Base-by-base conservation (phyloP, 2,113 vertebrate genomes). In the Mesitornis unicolor region DNA sequence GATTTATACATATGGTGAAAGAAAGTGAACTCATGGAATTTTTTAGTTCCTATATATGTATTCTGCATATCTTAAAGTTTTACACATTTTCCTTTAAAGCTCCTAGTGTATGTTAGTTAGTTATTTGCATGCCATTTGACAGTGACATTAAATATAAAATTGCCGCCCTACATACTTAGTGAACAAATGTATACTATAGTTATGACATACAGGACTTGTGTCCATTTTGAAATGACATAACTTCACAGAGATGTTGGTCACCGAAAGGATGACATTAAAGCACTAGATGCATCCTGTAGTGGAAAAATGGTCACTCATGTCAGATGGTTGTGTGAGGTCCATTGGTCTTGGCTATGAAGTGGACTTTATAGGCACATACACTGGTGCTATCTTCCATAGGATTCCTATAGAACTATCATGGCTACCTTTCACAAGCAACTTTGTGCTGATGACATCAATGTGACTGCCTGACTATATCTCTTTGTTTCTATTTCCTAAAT, bases 401-500 rank as follows among this genome's bases (percentile, higher is more conserved):
- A 40, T n/a, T 65, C 21, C 5, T 7, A 7, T 11, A n/a, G 4
- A 11, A 3, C 26, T 33, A 0, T 19, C 0, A 0, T 60, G 29
- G 33, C 31, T 47, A 21, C 35, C 12, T 36, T 67, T 42, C 77
- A 43, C 65, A 76, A 74, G 16, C 5, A 0, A 56, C 64, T 84
- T 18, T 65, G 28, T 29, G n/a, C 40, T 73, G 91, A 79, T 71
- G 61, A 68, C 57, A 53, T 68, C 33, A 5, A 17, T 57, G 51
- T 45, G 65, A 17, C 42, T 54, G 60, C 13, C 47, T 47, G 18
- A 59, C 48, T 63, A 1, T 21, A 31, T 11, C 26, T 64, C 40
- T 68, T 59, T n/a, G 21, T 71, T 61, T 78, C 84, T 89, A 6
- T 87, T 86, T 95, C 83, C 80, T 95, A 95, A 92, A 92, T 89